These are phyloP conservation scores for Marasmarcha lunaedactyla DNA, from an alignment of 2,888 invertebrate species.

Conservation along the genomic window DNA sequence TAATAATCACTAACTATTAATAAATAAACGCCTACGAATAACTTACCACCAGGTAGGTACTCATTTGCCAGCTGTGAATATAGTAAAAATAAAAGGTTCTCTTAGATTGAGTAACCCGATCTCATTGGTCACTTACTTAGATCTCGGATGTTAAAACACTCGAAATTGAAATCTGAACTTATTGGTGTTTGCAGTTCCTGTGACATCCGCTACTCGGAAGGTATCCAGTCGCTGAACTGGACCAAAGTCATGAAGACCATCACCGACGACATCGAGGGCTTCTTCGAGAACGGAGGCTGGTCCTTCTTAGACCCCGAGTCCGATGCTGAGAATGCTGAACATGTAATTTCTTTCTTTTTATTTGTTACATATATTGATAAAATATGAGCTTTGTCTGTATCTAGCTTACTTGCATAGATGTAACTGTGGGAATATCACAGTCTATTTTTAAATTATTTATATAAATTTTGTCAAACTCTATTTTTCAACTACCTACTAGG, in stretches of 20 bases:
- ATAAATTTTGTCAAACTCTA: too few relatives aligned
- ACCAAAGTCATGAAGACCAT: conserved; percentile 99
- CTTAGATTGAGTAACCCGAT: too few relatives aligned
- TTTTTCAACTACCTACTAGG: too few relatives aligned
- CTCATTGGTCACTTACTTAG: too few relatives aligned
- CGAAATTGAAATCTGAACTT: too few relatives aligned
- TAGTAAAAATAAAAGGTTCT: too few relatives aligned
- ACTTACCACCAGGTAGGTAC: too few relatives aligned
- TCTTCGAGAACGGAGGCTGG: conserved; percentile 99
- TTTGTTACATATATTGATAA: background rate
- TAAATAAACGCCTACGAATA: too few relatives aligned
- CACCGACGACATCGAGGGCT: conserved; percentile 97
- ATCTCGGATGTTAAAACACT: too few relatives aligned
- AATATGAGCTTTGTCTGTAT: background rate
- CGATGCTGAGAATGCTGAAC: conserved; percentile 73
- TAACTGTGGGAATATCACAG: background rate
- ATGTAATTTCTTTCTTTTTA: conserved; percentile 22
- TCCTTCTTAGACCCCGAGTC: conserved; percentile 97
- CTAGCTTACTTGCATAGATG: background rate
- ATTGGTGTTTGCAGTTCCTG: conserved; percentile 89
- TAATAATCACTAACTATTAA: too few relatives aligned
- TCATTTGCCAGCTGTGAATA: too few relatives aligned
- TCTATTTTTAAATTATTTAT: too few relatives aligned
- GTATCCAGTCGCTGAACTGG: conserved; percentile 99
- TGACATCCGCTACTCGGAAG: conserved; percentile 97